phyloP scores from a whole-genome alignment of 2,888 invertebrate species.

The Helicoverpa assulta region DNA sequence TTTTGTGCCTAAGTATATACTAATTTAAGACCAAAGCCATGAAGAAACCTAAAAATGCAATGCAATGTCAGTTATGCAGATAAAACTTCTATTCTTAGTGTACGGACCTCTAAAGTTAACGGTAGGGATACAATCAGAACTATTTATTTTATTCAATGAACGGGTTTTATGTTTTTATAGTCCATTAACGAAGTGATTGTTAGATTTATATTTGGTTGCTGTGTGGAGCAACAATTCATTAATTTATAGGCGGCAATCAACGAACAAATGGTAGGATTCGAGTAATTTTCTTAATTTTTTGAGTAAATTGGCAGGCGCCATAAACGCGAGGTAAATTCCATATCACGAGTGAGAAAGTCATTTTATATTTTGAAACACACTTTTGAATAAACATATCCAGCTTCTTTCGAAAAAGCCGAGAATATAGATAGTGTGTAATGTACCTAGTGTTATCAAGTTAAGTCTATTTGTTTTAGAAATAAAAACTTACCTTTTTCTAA shows the following conservation, averaged over 20 bases:
- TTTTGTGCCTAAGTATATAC: too few relatives aligned
- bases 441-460: too few relatives aligned
- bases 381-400: too few relatives aligned
- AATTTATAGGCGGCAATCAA: slow-evolving; percentile 60
- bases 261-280: slow-evolving; percentile 21
- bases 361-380: neutral
- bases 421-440: too few relatives aligned
- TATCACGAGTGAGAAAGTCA: neutral
- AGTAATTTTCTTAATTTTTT: slow-evolving; percentile 26
- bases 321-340: neutral
- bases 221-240: slow-evolving; percentile 51
- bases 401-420: too few relatives aligned
- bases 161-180: slow-evolving; percentile 59
- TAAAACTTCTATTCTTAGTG: neutral
- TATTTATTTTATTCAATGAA: slow-evolving; percentile 60
- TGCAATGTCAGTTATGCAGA: neutral
- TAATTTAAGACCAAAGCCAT: too few relatives aligned
- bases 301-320: slow-evolving; percentile 47
- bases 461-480: too few relatives aligned
- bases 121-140: slow-evolving; percentile 28
- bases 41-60: neutral
- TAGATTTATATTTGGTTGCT: slow-evolving; percentile 48
- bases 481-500: slow-evolving; percentile 71
- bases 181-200: slow-evolving; percentile 63
- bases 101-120: slow-evolving; percentile 37